Evolutionary conservation across 2,113 vertebrate species (phyloP), one percentile per base, ranked within the genome.

Genomic region (Poeciliopsis turrubarensis): DNA sequence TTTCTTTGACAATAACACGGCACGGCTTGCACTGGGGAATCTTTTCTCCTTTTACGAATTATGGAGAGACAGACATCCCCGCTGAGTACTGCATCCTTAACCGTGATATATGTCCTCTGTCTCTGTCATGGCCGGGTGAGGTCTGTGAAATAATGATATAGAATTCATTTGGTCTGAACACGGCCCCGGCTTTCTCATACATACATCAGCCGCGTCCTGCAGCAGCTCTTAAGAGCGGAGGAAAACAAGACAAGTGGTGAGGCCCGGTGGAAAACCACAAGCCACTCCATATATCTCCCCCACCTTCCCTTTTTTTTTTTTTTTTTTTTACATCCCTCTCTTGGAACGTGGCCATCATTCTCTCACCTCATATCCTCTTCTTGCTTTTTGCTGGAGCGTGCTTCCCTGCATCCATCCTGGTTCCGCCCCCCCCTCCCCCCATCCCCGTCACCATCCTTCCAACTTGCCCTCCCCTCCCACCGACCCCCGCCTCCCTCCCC

Each of bases 131-230:
- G 85, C 82, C 19, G 31, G 77, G 72, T 85, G 86, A 88, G 85
- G 31, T 93, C 94, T 95, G 94, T 93, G 93, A 97, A 97, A 95
- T 95, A 95, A 96, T 94, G 96, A 96, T 95, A 94, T 93, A 95
- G 94, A 96, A 96, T 96, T 96, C 93, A 95, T 96, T 96, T 96
- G 91, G 96, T 96, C 94, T 95, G 92, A 93, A 90, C 75, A 93
- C 94, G 94, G 94, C 91, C 90, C 86, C 51, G 84, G 89, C 91
- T 94, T 93, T 94, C 93, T 95, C 94, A 94, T 93, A 96, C 93
- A 95, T 95, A 95, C 94, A 95, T 95, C 95, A 96, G 94, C 91
- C 94, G 91, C 94, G 92, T 96, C 95, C 94, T 96, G 93, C 95
- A 91, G 95, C 94, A 94, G 91, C 95, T 96, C 96, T 95, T 95